Evolutionary conservation across 2,113 vertebrate species (phyloP), one percentile per base, ranked within the genome.

Genomic region (Zootoca vivipara): DNA sequence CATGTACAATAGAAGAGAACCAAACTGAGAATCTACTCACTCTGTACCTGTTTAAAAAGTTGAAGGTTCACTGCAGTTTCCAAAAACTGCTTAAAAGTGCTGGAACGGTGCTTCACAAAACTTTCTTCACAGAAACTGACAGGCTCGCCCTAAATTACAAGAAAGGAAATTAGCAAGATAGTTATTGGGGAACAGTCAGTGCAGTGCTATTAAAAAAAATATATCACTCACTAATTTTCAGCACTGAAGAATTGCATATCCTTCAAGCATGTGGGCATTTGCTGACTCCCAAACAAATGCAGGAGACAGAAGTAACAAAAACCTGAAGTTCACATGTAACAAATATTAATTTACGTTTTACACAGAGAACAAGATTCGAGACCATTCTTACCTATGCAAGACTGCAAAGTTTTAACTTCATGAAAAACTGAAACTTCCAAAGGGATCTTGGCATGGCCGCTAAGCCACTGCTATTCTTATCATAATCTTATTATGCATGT

Each of bases 51-150:
- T 95, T 99, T 99, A 93, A 99, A 99, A 85, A 99, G 98, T 64
- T 99, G 99, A 93, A 99, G 97, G 94, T 99, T 99, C 93, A 98
- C 97, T 70, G 99, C 99, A 69, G 98, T 98, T 94, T 98, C 98
- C 90, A 99, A 96, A 96, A 99, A 99, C 87, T 97, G 97, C 89
- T 97, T 99, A 95, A 98, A 98, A 85, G 97, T 95, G 93, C 97
- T 98, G 5, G 98, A 99, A 87, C 98, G 98, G 94, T 98, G 98
- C 84, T 97, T 98, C 87, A 98, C 96, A 82, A 99, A 99, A 94
- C 98, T 99, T 72, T 98, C 97, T 87, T 99, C 99, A 56, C 98
- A 99, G 96, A 99, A 99, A 5, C 96, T 97, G 94, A 99, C 95
- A 67, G 98, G 98, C 88, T 99, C 98, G 75, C 99, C 99, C 99